Conservation (phyloP, 1,140 invertebrate genomes). For the Papilio glaucus region DNA sequence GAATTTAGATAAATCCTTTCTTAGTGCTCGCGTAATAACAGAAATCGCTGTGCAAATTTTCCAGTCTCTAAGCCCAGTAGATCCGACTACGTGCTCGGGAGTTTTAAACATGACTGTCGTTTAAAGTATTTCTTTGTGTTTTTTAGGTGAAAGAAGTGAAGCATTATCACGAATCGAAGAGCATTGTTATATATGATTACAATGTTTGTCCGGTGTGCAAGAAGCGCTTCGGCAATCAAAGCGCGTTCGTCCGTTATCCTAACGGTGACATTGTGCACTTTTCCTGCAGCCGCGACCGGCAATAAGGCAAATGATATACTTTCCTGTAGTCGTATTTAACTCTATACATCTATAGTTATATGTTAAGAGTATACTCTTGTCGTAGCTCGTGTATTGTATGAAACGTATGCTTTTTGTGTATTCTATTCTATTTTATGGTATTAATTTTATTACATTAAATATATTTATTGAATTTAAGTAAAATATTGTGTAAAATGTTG, state of each 20-base stretch:
- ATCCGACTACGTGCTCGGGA: no score
- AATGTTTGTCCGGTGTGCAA: conserved; percentile 96
- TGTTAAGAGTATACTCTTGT: conserved; percentile 30
- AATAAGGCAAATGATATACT: conserved; percentile 32
- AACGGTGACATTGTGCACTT: conserved; percentile 97
- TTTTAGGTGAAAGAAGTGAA: conserved; percentile 90
- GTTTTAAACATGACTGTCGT: no score
- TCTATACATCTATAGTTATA: conserved; percentile 6
- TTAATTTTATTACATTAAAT: conserved; percentile 7
- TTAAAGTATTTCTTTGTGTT: not conserved
- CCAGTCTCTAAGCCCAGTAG: no score
- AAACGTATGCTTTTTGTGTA: conserved; percentile 21
- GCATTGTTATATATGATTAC: conserved; percentile 92
- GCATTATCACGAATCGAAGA: conserved; percentile 91
- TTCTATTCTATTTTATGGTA: conserved; percentile 5
- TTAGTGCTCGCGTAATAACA: no score
- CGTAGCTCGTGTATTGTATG: conserved; percentile 19
- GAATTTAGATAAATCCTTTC: no score
- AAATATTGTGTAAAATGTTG: not conserved
- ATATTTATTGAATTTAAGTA: conserved; percentile 8
- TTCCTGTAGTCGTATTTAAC: not conserved
- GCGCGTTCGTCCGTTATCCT: conserved; percentile 95
- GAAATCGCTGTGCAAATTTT: no score
- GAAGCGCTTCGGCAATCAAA: conserved; percentile 95
- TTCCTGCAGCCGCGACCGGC: conserved; percentile 86